Evolutionary conservation across 2,113 vertebrate genomes (phyloP).

Genomic region (Triplophysa siluroides): DNA sequence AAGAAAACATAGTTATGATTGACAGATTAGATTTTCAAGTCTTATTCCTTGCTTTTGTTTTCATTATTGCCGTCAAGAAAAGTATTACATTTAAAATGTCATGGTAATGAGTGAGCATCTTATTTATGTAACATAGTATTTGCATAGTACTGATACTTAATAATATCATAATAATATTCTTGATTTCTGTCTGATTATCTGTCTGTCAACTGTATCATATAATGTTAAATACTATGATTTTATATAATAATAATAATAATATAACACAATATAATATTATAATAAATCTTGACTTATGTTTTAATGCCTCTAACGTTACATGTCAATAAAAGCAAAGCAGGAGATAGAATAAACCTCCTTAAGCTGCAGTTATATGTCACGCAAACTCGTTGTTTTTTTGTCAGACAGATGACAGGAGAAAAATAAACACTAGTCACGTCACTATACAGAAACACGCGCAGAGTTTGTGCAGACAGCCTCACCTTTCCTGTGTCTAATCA

Average conservation of each 20-base stretch:
- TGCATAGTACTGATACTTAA: background rate
- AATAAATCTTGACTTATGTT: background rate
- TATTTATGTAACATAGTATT: background rate
- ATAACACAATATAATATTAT: background rate
- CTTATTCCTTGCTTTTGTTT: no score
- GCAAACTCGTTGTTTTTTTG: background rate
- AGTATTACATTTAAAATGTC: background rate
- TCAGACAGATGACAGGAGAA: background rate
- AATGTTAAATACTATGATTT: no score
- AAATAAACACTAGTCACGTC: background rate
- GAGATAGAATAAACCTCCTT: background rate
- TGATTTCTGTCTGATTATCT: background rate
- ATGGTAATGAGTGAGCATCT: background rate
- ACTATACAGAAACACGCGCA: background rate
- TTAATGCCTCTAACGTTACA: background rate
- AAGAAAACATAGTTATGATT: background rate
- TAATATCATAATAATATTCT: background rate
- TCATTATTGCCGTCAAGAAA: no score
- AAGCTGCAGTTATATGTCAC: background rate
- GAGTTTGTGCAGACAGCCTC: background rate
- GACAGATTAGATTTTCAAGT: background rate
- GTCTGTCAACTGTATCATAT: no score
- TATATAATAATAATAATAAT: no score
- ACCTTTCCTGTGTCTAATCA: slow-evolving; percentile 22
- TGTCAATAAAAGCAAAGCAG: background rate